Evolutionary conservation across 2,888 invertebrate genomes (phyloP), one percentile per base, ranked within the genome.

Genomic region (Hirtodrosophila alboralis): DNA sequence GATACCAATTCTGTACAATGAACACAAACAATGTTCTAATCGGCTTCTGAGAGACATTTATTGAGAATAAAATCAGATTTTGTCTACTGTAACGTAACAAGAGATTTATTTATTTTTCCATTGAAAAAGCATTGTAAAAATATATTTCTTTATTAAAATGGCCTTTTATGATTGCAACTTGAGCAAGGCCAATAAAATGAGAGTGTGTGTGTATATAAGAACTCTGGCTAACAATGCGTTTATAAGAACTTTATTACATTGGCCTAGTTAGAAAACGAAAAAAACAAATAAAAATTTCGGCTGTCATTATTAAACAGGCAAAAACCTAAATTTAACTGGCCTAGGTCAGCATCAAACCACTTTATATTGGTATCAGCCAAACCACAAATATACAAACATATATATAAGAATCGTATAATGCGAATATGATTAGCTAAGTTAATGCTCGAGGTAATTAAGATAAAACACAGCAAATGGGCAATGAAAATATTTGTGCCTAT

Each of bases 271-370:
- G 30, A 28, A 18, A 9, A 16, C 31, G 30, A 28, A 18, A 9
- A 16, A 26, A n/a, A 52, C 26, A 26, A 43, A 57, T n/a, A 33
- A 10, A 7, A 16, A 26, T 26, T 18, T 3, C 12, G 48, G 31
- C 34, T 30, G 33, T 36, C 36, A 54, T 16, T 48, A 31, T 48
- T 49, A 60, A 53, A 23, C 37, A 51, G 34, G 34, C 28, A 14
- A 61, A 59, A 47, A 56, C n/a, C 56, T 26, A 58, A 51, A 16
- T 40, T 13, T 21, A 73, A 56, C 74, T 84, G 65, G 62, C 26
- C 57, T 84, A 77, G 77, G 77, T 77, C 77, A 77, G 85, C 83
- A 47, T 63, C 75, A 43, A 77, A 76, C 37, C 43, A 48, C 51
- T 60, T 57, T 57, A 10, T 21, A 31, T 38, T 53, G 49, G 47